Evolutionary conservation across 2,113 vertebrate species (phyloP).

Genomic region (Dicerorhinus sumatrensis): DNA sequence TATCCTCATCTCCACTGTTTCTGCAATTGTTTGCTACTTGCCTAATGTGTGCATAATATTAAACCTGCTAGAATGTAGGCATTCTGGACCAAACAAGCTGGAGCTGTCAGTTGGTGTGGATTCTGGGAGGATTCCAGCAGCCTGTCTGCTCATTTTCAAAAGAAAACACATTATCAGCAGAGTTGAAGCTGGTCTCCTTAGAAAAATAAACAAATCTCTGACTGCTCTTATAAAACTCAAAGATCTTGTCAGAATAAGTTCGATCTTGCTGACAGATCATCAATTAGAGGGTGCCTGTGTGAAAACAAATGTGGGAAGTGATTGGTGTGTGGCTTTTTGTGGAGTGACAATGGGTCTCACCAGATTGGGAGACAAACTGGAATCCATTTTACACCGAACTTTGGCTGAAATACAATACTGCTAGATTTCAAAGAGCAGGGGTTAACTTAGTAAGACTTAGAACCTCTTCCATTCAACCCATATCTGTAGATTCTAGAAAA

Average conservation of each 20-base stretch:
- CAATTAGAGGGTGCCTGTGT: constrained; percentile 55
- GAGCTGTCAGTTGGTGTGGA: neutral
- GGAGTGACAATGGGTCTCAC: neutral
- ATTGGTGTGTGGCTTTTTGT: constrained; percentile 48
- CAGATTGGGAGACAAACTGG: neutral
- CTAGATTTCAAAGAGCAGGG: neutral
- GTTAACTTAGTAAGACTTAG: neutral
- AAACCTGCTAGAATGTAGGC: neutral
- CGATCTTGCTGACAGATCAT: constrained; percentile 64
- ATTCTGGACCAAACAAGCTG: neutral
- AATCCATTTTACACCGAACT: neutral
- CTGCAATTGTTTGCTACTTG: neutral
- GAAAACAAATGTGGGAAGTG: constrained; percentile 60
- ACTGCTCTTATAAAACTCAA: constrained; percentile 57
- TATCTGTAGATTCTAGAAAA: neutral
- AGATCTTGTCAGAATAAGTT: constrained; percentile 64
- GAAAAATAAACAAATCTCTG: constrained; percentile 66
- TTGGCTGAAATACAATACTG: neutral
- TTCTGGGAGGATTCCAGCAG: constrained; percentile 38
- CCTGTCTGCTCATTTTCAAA: constrained; percentile 58
- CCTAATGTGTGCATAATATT: neutral
- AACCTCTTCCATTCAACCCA: neutral
- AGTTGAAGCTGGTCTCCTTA: constrained; percentile 49
- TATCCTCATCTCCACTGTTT: neutral
- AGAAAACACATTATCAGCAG: constrained; percentile 58